These are phyloP conservation scores for Oryzias woworae DNA, from an alignment of 2,113 vertebrate species.

Conservation along the genomic window DNA sequence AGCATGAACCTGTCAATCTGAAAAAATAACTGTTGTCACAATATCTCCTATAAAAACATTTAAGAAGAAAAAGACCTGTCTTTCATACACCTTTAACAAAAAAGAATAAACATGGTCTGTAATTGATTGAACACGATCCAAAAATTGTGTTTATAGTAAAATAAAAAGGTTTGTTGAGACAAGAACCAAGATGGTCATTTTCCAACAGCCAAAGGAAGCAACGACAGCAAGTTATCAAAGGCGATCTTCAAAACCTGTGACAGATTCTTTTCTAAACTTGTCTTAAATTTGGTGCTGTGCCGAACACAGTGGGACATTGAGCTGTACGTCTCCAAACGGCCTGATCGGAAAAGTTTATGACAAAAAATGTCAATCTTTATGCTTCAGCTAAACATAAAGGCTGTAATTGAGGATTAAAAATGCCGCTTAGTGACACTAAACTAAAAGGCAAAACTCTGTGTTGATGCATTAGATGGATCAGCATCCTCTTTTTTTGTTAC, in stretches of 20 bases:
- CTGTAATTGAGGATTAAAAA: not conserved
- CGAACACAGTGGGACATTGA: too few relatives aligned
- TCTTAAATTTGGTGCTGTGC: too few relatives aligned
- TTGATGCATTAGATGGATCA: constrained; percentile 18
- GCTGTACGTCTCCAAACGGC: too few relatives aligned
- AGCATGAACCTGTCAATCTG: not conserved
- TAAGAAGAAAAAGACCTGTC: constrained; percentile 22
- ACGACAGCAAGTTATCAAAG: too few relatives aligned
- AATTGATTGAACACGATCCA: constrained; percentile 32
- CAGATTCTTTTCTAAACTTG: too few relatives aligned
- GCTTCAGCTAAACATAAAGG: constrained; percentile 24
- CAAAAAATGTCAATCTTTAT: too few relatives aligned
- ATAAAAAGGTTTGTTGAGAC: constrained; percentile 16
- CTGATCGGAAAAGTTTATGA: too few relatives aligned
- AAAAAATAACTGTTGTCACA: not conserved
- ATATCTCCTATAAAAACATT: constrained; percentile 31
- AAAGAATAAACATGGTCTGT: constrained; percentile 16
- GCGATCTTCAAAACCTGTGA: too few relatives aligned
- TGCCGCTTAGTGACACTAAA: constrained; percentile 4
- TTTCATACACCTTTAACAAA: constrained; percentile 54
- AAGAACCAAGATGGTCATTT: constrained; percentile 3
- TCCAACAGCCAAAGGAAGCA: too few relatives aligned
- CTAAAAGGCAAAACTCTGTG: constrained; percentile 24
- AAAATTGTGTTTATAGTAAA: not conserved
- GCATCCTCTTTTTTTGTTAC: constrained; percentile 20